Base-by-base conservation (phyloP, 1,140 invertebrate genomes). In the Aculops lycopersici region DNA sequence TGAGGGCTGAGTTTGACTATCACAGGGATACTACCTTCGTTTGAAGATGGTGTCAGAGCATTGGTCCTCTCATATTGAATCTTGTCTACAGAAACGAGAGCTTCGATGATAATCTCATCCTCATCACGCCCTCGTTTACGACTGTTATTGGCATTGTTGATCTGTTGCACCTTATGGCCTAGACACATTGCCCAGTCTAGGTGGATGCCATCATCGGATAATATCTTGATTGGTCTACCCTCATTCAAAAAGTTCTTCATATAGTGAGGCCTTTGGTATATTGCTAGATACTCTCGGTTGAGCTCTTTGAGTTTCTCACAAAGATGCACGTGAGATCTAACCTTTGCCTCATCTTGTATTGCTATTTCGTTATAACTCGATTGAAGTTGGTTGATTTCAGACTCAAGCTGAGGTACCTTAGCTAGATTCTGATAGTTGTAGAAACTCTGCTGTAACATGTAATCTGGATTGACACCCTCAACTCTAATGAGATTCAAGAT, bases 391-490 rank as follows among this genome's bases (percentile, higher is more conserved):
- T 72, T 68, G 17, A 80, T 66, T 55, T 74, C 75, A 79, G 53
- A 19, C 51, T 73, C 70, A 3, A 95, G 62, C 37, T 70, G 67
- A 3, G 92, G 92, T 50, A 98, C 84, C 17, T 70, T 64, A 0
- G 83, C 69, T 60, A 94, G 90, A 62, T 95, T 97, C 61, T 99
- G 92, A 53, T 97, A 99, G 56, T 98, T 90, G 58, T 74, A 90
- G 57, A 99, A 99, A 50, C 81, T 90, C 45, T 84, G 66, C 54
- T 97, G 84, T 49, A 99, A 61, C 81, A 99, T 95, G 49, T 90
- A 97, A 56, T 98, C 86, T 0, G 92, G 90, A 64, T 97, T 97
- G 42, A 98, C 94, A 61, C 94, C 90, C 60, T 98, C 90, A 4
- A 99, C 92, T 53, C 67, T 47, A 24, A 97, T 58, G 44, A 97